phyloP scores from a whole-genome alignment of 2,113 vertebrate species.

The Phoxinus phoxinus region DNA sequence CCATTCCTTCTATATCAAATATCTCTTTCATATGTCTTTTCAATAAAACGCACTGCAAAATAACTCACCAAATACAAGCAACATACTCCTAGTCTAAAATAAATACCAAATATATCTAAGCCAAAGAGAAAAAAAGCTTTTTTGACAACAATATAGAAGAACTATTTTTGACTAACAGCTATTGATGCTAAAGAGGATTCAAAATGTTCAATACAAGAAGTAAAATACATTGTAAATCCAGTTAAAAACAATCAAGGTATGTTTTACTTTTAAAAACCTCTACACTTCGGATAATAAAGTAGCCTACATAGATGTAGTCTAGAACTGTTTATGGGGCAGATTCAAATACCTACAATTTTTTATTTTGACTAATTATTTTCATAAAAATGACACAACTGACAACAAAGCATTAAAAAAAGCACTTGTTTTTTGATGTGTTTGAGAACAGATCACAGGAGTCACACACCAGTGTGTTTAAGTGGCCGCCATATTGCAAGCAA shows the following conservation, averaged over 20 bases:
- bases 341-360: too few relatives aligned
- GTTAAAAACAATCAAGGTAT: background rate
- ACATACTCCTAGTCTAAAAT: background rate
- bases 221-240: background rate
- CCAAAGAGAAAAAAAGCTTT: too few relatives aligned
- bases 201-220: background rate
- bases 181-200: background rate
- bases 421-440: constrained; percentile 3
- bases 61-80: background rate
- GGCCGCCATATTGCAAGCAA: background rate
- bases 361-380: too few relatives aligned
- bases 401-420: background rate
- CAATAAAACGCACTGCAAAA: background rate
- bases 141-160: too few relatives aligned
- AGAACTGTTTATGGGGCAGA: too few relatives aligned
- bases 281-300: too few relatives aligned
- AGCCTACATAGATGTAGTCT: too few relatives aligned
- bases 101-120: background rate
- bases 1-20: constrained; percentile 13
- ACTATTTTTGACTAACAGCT: background rate
- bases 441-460: background rate
- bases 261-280: background rate
- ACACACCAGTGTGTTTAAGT: background rate
- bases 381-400: background rate
- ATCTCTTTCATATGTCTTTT: background rate